phyloP scores from a whole-genome alignment of 53 echinoderm and acorn worm species.

The Astropecten irregularis region DNA sequence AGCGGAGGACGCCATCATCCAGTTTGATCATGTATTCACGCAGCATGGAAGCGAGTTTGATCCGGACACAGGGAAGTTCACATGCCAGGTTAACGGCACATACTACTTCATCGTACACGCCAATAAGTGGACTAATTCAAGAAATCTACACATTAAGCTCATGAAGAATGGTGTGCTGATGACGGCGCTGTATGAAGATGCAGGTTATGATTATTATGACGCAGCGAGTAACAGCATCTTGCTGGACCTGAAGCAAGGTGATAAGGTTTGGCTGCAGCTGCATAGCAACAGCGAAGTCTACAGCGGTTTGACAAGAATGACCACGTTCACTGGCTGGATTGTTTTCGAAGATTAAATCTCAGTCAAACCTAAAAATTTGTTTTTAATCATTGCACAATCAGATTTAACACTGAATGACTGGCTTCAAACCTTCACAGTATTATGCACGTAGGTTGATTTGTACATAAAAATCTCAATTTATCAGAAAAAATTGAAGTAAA shows the following conservation, averaged over 20 bases:
- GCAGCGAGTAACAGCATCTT: conserved; percentile 85
- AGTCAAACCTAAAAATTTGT: not conserved
- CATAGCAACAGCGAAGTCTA: conserved; percentile 88
- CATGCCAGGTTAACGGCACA: conserved; percentile 85
- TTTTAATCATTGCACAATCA: too few species aligned
- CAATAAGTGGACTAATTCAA: conserved; percentile 89
- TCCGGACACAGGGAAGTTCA: conserved; percentile 71
- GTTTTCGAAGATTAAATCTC: conserved; percentile 72
- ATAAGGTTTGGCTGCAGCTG: conserved; percentile 86
- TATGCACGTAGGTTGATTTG: too few species aligned
- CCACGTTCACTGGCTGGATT: conserved; percentile 92
- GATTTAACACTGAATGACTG: too few species aligned
- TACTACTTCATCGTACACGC: conserved; percentile 95
- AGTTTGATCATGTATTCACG: conserved; percentile 79
- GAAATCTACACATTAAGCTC: conserved; percentile 82
- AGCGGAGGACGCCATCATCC: conserved; percentile 70
- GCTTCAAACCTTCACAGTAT: too few species aligned
- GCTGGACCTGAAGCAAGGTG: conserved; percentile 71
- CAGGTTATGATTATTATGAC: conserved; percentile 90
- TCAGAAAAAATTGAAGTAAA: too few species aligned
- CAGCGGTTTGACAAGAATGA: conserved; percentile 83
- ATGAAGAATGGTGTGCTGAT: conserved; percentile 83
- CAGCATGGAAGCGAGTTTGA: conserved; percentile 86
- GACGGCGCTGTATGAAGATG: conserved; percentile 85
- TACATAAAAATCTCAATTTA: too few species aligned